A percentile compares a stretch with the other conserved stretches of the same genome.
Conservation (phyloP, 2,888 invertebrate species). For the Thecocarcelia acutangulata region DNA sequence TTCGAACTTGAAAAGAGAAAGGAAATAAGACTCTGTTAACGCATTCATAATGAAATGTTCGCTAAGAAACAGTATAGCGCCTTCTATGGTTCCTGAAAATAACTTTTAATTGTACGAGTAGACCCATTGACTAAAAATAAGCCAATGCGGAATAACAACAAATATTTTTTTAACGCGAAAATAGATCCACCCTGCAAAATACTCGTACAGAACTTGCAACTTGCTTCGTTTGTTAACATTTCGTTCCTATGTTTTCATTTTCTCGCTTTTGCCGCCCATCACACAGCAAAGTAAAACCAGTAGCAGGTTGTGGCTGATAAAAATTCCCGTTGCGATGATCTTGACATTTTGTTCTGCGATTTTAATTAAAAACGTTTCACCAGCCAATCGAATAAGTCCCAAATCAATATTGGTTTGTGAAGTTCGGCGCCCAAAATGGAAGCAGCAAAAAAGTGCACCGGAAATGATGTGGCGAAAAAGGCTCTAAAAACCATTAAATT, state of each 20-base stretch:
- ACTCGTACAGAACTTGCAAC: neutral
- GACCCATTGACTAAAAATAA: no score
- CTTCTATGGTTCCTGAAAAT: no score
- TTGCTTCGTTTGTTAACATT: neutral
- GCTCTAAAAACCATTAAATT: no score
- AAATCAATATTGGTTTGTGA: conserved; percentile 60
- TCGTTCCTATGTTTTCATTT: conserved; percentile 9
- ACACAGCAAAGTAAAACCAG: conserved; percentile 48
- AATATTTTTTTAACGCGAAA: no score
- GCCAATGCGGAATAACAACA: no score
- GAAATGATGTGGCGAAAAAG: conserved; percentile 46
- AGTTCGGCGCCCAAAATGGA: conserved; percentile 61
- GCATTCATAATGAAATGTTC: no score
- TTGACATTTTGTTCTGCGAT: conserved; percentile 26
- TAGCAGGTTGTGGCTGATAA: conserved; percentile 51
- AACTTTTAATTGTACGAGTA: no score
- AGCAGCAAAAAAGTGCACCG: conserved; percentile 54
- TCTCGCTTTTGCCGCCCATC: neutral
- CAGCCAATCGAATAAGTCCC: conserved; percentile 24
- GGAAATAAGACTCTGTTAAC: no score
- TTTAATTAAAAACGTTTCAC: conserved; percentile 62
- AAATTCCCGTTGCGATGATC: neutral
- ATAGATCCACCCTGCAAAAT: no score
- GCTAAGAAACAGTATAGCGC: no score
- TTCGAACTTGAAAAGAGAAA: no score